Base-by-base conservation (phyloP, 2,113 vertebrate species). In the Buteo buteo region DNA sequence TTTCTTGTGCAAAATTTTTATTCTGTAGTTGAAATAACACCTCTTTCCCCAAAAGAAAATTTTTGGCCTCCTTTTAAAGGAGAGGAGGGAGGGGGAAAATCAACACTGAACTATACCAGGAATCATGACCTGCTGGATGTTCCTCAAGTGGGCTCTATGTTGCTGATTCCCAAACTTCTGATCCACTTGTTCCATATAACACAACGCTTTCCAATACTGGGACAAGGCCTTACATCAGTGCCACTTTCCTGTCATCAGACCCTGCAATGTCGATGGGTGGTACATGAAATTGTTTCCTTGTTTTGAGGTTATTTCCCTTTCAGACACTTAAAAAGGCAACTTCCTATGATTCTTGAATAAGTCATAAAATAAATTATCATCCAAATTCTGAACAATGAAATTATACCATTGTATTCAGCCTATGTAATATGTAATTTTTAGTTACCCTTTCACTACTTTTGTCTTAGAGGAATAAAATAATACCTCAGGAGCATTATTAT, bases 31-130 rank as follows among this genome's bases (percentile, higher is more conserved):
- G 22, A 47, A 83, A 70, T 32, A 58, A 50, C 15, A 52, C 3
- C 10, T 58, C 44, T 52, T 90, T 36, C 18, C 44, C 24, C 16
- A 58, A 6, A 1, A 79, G 32, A 89, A 78, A 57, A 45, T 29
- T 52, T 79, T 16, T 61, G 54, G 3, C 6, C 15, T 78, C 20
- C 59, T 76, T 94, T 47, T 77, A 72, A 79, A 93, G 12, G 29
- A 67, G 25, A 47, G 3, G 7, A 55, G 6, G 17, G 8, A 61
- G 14, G 10, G 11, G 8, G 36, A 55, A 82, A 91, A 61, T 36
- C 0, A 0, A 45, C 34, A 45, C 3, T 50, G 65, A 79, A 32
- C 17, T 70, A 17, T 8, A 44, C 5, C 14, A 61, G 28, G 14
- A 79, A 50, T 44, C 16, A 50, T 29, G n/a, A 59, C 24, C 18